Base-by-base conservation (phyloP, 2,797 vertebrate species). In the Trichosurus vulpecula region DNA sequence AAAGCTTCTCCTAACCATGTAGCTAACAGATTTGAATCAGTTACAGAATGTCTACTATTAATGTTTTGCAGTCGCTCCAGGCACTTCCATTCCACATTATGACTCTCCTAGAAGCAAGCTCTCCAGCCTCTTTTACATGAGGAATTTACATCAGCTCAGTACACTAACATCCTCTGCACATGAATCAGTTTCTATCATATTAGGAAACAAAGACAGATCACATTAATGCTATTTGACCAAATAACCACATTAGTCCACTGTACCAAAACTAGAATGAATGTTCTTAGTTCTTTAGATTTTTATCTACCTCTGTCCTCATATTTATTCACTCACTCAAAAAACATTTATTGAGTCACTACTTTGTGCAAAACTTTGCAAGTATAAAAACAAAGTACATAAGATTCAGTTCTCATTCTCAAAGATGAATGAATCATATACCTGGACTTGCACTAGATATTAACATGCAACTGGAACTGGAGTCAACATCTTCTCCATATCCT, bases 401-500 rank as follows among this genome's bases (percentile, higher is more conserved):
- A 81, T 11, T 22, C 0, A 8, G 47, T 47, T 58, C 54, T 93
- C 56, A 41, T 55, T 95, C 91, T 95, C 53, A 92, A 96, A 53
- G 56, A 29, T 47, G 52, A 89, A 55, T 96, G 74, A 92, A 19
- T 35, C 91, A 54, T 74, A 53, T 92, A 52, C 93, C 52, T 95
- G 57, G 92, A 56, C 54, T 57, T 92, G 54, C 94, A 90, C 2
- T 95, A 55, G 29, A 96, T 54, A 74, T 53, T 93, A 47, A 91
- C 57, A 55, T 93, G 54, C 90, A 96, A 54, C 29, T 41, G 8
- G 22, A 96, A 53, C 89, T 92, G 90, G 3, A 90, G 57, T 22
- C 35, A 93, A 9, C 47, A 25, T 90, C 81, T 93, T 91, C 16
- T 95, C 61, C 6, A 22, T 47, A 47, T 47, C 22, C 25, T 87